Conservation (phyloP, 2,113 vertebrate species). For the Carlito syrichta region DNA sequence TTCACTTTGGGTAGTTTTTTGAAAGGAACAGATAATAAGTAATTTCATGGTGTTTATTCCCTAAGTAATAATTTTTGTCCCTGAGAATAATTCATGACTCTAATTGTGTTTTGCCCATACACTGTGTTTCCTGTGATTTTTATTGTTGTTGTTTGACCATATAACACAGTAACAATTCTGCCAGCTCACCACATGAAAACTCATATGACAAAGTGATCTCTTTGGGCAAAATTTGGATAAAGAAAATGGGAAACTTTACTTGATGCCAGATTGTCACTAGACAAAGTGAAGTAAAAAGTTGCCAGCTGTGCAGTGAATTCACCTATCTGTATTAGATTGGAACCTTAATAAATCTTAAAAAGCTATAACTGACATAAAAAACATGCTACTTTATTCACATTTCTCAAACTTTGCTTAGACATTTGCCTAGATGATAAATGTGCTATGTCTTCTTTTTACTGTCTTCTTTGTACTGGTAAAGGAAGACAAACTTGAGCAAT, state of each 20-base stretch:
- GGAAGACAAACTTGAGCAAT: neutral
- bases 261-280: neutral
- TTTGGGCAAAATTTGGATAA: conserved; percentile 46
- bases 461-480: neutral
- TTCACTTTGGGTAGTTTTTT: conserved; percentile 8
- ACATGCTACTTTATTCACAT: neutral
- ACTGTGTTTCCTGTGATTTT: conserved; percentile 3
- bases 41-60: conserved; percentile 48
- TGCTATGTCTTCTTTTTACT: neutral
- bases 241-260: conserved; percentile 5
- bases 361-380: conserved; percentile 21
- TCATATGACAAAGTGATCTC: conserved; percentile 15
- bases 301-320: conserved; percentile 12
- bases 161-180: neutral
- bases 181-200: conserved; percentile 6
- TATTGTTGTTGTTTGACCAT: conserved; percentile 31
- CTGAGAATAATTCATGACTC: conserved; percentile 43
- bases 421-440: neutral
- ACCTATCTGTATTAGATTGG: neutral
- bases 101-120: conserved; percentile 2
- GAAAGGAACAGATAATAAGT: conserved; percentile 37
- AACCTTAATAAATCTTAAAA: conserved; percentile 23
- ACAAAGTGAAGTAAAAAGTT: conserved; percentile 2
- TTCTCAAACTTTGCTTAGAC: conserved; percentile 1
- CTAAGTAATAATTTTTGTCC: conserved; percentile 38